Conservation (phyloP, 2,797 vertebrate genomes). For the Knipowitschia caucasica region DNA sequence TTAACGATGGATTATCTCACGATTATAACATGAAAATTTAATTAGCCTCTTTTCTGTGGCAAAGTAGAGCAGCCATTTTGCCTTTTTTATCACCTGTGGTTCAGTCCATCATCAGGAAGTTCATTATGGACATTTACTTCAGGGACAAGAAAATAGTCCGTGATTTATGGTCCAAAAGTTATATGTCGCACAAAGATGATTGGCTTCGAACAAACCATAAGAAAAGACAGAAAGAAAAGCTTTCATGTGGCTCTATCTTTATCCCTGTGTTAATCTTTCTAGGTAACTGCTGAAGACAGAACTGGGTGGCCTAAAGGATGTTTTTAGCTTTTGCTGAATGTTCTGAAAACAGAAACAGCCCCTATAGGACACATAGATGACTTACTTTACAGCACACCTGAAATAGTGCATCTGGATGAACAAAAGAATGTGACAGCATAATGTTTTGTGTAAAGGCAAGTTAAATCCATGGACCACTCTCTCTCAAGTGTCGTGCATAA, state of each 20-base stretch:
- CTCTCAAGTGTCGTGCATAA: too few species aligned
- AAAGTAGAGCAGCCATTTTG: slow-evolving; percentile 44
- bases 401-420: neutral
- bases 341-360: slow-evolving; percentile 23
- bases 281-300: slow-evolving; percentile 42
- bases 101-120: slow-evolving; percentile 46
- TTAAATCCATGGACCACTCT: neutral
- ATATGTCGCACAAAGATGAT: slow-evolving; percentile 22
- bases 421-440: too few species aligned
- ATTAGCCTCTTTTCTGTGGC: slow-evolving; percentile 63
- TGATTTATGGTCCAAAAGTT: slow-evolving; percentile 36
- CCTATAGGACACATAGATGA: slow-evolving; percentile 12
- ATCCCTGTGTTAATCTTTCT: slow-evolving; percentile 36
- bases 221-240: slow-evolving; percentile 16
- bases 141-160: slow-evolving; percentile 47
- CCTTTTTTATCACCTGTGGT: slow-evolving; percentile 59
- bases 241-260: slow-evolving; percentile 26
- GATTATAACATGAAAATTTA: slow-evolving; percentile 76
- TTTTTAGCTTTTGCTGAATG: slow-evolving; percentile 23
- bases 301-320: slow-evolving; percentile 30
- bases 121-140: slow-evolving; percentile 62
- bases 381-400: neutral
- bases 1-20: slow-evolving; percentile 60
- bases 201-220: slow-evolving; percentile 2
- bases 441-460: neutral